Base-by-base conservation (phyloP, 92 coral and sea anemone species). In the Parazoanthus atlanticus region DNA sequence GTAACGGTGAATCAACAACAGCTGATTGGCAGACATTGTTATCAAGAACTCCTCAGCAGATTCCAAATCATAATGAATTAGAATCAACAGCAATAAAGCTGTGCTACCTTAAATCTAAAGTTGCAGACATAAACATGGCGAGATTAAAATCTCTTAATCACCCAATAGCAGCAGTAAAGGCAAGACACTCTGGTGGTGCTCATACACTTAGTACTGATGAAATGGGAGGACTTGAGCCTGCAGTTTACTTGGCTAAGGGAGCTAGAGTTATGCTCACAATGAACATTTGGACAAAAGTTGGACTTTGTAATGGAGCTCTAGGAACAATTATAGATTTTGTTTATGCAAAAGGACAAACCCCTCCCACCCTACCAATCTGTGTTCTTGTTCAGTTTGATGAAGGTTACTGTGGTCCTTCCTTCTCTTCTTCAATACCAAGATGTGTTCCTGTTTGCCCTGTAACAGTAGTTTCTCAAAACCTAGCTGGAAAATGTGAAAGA, bases 1-100 rank as follows among this genome's bases (percentile, higher is more conserved):
- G 94, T 25, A 89, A 94, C 92, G 94, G 94, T 25, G 90, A 94
- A 88, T 94, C 94, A 33, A 92, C 93, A 13, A 5, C 79, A 34
- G 86, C 89, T 17, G 92, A 94, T 85, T 94, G 94, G 93, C 89
- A 92, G 16, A 90, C 90, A 88, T 80, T 92, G 66, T 76, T 90
- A 40, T 86, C 89, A 34, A 89, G 90, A 92, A 92, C 94, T 79
- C 94, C 92, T 66, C 70, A 85, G 32, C 67, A 85, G 43, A 93
- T 90, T 2, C 33, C 76, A 80, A 87, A 92, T 87, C 78, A 89
- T 71, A 47, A 76, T 25, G 91, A 92, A 47, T 86, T 89, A 33
- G 19, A 41, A 78, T 49, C 52, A 38, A 78, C 94, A 79, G 81
- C 95, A 8, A 73, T 91, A 81, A 91, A 90, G 54, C 80, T 93